A percentile compares a stretch with the other conserved stretches of the same genome.
Evolutionary conservation across 2,113 vertebrate genomes (phyloP).

Genomic region (Actenoides hombroni): DNA sequence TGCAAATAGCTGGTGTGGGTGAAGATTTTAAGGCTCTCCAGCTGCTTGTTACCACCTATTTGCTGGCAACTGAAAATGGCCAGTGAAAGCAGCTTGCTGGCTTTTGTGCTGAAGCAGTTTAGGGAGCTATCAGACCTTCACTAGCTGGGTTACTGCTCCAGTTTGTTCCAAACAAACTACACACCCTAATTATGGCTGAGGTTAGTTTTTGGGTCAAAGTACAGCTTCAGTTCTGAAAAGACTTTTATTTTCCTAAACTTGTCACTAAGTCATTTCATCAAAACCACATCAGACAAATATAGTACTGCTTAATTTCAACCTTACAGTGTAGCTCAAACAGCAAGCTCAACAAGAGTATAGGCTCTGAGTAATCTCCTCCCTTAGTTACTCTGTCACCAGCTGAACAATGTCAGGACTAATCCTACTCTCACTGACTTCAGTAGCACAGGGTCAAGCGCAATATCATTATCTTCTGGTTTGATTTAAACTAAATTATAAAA

Average conservation of each 20-base stretch:
- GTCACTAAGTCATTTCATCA: not conserved
- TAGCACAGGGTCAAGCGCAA: not conserved
- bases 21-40: conserved; percentile 19
- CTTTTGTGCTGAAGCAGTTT: conserved; percentile 8
- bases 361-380: not conserved
- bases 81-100: not conserved
- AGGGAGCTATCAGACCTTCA: not conserved
- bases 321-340: not conserved
- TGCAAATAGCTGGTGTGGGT: not conserved
- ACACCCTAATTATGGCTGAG: not conserved
- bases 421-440: not conserved
- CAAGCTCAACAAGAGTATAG: not conserved
- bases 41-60: conserved; percentile 1
- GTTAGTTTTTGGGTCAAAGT: not conserved
- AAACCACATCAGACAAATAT: not conserved
- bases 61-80: not conserved
- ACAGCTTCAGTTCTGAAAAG: not conserved
- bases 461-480: not conserved
- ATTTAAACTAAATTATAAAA: conserved; percentile 24
- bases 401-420: conserved; percentile 5
- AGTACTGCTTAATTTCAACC: not conserved
- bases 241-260: not conserved
- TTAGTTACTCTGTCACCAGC: not conserved
- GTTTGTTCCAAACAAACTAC: not conserved
- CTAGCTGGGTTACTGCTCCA: not conserved